Evolutionary conservation across 2,797 vertebrate genomes (phyloP), one percentile per base, ranked within the genome.

Genomic region (Chelon auratus): DNA sequence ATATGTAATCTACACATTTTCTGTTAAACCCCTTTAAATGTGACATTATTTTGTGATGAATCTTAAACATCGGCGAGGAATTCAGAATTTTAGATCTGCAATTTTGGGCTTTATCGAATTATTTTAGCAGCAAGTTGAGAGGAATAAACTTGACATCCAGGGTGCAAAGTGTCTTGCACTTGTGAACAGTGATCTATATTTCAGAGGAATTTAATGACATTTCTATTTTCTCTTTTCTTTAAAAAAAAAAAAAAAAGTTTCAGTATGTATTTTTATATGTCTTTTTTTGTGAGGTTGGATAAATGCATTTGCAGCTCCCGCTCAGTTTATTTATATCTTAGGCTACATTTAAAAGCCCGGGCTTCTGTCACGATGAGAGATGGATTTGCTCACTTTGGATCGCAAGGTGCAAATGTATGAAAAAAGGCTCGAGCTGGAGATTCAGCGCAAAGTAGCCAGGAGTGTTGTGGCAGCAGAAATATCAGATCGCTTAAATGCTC

Each of bases 391-490:
- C 90, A 82, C 92, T 92, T 91, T 88, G 69, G 86, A 84, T 85
- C 70, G 82, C 11, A 80, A 94, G 94, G 94, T 95, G 94, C 92
- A 94, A 95, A 95, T 94, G 94, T 93, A 93, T 93, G 89, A 91
- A 90, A 92, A 94, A 91, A 93, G 92, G 87, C 77, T 83, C 1
- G 18, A 84, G 77, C 78, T 75, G 79, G 75, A 88, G 90, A 84
- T 83, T 91, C 89, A 88, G 90, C 69, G 80, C 71, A 82, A 92
- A 90, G 85, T 78, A 84, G 80, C 75, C 59, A 5, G 84, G 83
- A 91, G 85, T 89, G 89, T 88, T 84, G 87, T 86, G 87, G 82
- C 89, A 90, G 91, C 84, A 73, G 75, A 81, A 93, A 92, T 90
- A 91, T 90, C 78, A 89, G 77, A 88, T 93, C 82, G 71, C 91